A percentile compares a stretch with the other conserved stretches of the same genome.
These are phyloP conservation scores for Ecliptopera silaceata DNA, from an alignment of 2,888 invertebrate species.

Conservation along the genomic window DNA sequence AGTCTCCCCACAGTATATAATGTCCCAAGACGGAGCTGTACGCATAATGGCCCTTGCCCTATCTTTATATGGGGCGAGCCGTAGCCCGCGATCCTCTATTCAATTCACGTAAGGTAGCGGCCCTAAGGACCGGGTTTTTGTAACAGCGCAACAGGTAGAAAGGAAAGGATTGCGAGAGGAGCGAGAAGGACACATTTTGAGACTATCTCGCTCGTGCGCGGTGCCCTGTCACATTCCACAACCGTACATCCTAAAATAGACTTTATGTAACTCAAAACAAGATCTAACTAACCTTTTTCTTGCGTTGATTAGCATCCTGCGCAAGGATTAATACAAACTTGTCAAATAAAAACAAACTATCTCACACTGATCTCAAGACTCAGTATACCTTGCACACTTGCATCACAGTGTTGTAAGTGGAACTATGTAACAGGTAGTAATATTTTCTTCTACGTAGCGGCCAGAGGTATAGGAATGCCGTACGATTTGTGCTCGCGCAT, in stretches of 20 bases:
- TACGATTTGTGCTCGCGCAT: conserved; percentile 79
- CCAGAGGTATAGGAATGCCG: conserved; percentile 72
- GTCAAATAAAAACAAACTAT: not conserved
- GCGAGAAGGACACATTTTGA: conserved; percentile 57
- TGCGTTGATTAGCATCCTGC: not conserved
- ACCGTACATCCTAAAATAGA: not conserved
- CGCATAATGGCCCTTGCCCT: conserved; percentile 76
- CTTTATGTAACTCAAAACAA: not conserved
- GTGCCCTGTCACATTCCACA: not conserved
- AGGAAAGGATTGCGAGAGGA: conserved; percentile 81
- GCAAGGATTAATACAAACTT: not conserved
- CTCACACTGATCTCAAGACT: not conserved
- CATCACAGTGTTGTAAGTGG: not conserved
- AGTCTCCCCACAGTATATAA: conserved; percentile 70
- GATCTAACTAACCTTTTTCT: not conserved
- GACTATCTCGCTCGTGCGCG: conserved; percentile 57
- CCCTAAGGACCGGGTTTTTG: conserved; percentile 82
- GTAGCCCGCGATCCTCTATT: conserved; percentile 80
- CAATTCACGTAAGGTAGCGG: conserved; percentile 83
- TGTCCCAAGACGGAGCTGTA: conserved; percentile 61
- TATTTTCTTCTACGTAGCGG: conserved; percentile 27
- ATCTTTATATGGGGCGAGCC: conserved; percentile 82
- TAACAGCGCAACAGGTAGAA: conserved; percentile 83
- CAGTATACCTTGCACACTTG: not conserved
- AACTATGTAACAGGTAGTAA: not conserved